Percentiles rank a stretch among this genome's conserved stretches.
phyloP scores from a whole-genome alignment of 92 coral and sea anemone genomes.

The Porites divaricata region DNA sequence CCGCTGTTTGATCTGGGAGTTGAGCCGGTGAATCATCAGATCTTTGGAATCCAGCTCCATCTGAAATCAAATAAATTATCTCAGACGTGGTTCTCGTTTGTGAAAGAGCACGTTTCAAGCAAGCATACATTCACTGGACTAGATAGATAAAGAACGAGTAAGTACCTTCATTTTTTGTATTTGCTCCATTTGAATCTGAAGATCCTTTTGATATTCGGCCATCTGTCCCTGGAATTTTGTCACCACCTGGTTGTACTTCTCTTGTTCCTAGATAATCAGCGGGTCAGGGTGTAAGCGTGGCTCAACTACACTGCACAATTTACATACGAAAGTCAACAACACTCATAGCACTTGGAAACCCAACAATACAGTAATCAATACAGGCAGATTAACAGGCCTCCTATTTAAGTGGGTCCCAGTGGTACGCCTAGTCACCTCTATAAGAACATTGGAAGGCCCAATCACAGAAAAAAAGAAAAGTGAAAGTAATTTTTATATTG shows the following conservation, averaged over 20 bases:
- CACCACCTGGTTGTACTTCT: constrained; percentile 93
- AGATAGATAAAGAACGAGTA: neutral
- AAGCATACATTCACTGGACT: neutral
- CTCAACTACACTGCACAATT: neutral
- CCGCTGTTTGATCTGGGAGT: constrained; percentile 74
- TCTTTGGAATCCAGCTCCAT: constrained; percentile 98
- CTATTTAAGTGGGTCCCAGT: too few species aligned
- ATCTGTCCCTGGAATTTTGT: constrained; percentile 85
- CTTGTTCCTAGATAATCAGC: constrained; percentile 71
- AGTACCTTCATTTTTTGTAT: constrained; percentile 92
- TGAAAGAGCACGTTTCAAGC: neutral
- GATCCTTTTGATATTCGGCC: constrained; percentile 79
- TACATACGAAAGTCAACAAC: too few species aligned
- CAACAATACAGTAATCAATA: too few species aligned
- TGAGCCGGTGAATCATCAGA: constrained; percentile 88
- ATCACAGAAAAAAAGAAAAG: too few species aligned
- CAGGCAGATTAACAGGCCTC: too few species aligned
- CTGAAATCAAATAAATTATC: constrained; percentile 50
- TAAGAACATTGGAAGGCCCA: too few species aligned
- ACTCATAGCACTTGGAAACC: too few species aligned
- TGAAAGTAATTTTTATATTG: too few species aligned
- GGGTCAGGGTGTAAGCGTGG: neutral
- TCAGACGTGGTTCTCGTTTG: too few species aligned
- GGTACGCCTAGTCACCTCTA: too few species aligned
- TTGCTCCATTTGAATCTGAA: constrained; percentile 87